A percentile compares a stretch with the other conserved stretches of the same genome.
Conservation (phyloP, 2,888 invertebrate species). For the Altica lythri region DNA sequence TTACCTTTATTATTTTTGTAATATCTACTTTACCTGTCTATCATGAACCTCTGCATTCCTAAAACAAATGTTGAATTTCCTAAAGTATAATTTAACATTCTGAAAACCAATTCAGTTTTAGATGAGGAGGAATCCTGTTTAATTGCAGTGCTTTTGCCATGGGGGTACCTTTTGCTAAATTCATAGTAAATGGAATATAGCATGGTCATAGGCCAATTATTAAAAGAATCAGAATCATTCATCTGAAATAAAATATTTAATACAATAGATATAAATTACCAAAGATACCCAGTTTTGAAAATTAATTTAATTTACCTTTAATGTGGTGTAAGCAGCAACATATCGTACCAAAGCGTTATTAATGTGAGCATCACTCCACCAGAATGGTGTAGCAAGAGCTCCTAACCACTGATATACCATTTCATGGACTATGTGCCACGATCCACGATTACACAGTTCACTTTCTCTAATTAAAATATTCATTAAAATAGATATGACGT, state of each 20-base stretch:
- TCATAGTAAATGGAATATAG: conserved; percentile 80
- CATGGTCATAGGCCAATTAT: conserved; percentile 80
- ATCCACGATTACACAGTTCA: conserved; percentile 68
- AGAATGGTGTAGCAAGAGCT: conserved; percentile 72
- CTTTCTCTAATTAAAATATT: conserved; percentile 66
- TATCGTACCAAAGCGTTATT: conserved; percentile 79
- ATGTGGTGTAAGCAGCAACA: conserved; percentile 72
- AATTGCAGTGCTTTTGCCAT: conserved; percentile 76
- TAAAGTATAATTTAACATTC: conserved; percentile 88
- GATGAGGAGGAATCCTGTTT: conserved; percentile 74
- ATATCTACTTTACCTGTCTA: conserved; percentile 59
- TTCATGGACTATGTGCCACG: conserved; percentile 73
- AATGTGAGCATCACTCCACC: conserved; percentile 77
- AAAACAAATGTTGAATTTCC: conserved; percentile 76
- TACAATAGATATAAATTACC: not conserved
- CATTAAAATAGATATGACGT: not conserved
- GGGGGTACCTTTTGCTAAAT: conserved; percentile 77
- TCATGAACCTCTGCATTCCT: conserved; percentile 72
- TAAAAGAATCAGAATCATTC: conserved; percentile 73
- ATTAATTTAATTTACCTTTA: conserved; percentile 61
- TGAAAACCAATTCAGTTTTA: conserved; percentile 78
- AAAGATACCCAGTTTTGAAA: not conserved
- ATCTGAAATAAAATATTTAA: conserved; percentile 58
- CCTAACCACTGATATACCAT: conserved; percentile 82
- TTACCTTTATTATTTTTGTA: not conserved